Conservation (phyloP, 2,797 vertebrate genomes). For the Danionella dracula region DNA sequence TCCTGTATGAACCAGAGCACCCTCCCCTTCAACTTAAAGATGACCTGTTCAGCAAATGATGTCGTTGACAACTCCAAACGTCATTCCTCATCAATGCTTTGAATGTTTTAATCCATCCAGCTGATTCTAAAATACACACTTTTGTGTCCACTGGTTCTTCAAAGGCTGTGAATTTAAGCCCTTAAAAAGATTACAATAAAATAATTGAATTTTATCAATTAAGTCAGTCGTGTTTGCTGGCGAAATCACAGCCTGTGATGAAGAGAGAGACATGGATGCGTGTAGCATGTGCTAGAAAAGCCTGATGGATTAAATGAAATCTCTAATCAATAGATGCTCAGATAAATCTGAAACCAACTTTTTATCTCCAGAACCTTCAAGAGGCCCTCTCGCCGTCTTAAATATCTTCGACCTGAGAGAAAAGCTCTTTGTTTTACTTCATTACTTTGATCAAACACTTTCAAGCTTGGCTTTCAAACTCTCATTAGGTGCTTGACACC, state of each 20-base stretch:
- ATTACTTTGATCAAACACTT: not conserved
- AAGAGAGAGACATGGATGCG: not conserved
- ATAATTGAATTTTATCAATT: too few species aligned
- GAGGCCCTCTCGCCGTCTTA: not conserved
- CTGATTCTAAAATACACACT: slow-evolving; percentile 6
- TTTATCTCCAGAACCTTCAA: slow-evolving; percentile 6
- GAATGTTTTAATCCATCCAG: slow-evolving; percentile 21
- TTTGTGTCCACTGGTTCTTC: not conserved
- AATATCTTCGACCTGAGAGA: not conserved
- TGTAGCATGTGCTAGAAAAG: slow-evolving; percentile 28
- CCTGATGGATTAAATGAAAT: slow-evolving; percentile 25
- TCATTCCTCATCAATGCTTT: slow-evolving; percentile 19
- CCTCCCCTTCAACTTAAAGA: slow-evolving; percentile 6
- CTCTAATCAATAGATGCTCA: slow-evolving; percentile 23
- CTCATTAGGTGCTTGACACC: not conserved
- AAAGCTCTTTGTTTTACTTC: not conserved
- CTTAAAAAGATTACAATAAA: not conserved
- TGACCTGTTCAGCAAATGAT: not conserved
- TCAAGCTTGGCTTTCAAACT: not conserved
- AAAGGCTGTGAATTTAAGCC: not conserved
- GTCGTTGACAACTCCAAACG: not conserved
- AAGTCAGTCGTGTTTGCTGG: not conserved
- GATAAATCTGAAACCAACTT: slow-evolving; percentile 1
- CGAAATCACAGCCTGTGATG: not conserved
- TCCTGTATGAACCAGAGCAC: slow-evolving; percentile 15